A percentile compares a stretch with the other conserved stretches of the same genome.
phyloP scores from a whole-genome alignment of 2,113 vertebrate species.

The Podarcis cretensis region DNA sequence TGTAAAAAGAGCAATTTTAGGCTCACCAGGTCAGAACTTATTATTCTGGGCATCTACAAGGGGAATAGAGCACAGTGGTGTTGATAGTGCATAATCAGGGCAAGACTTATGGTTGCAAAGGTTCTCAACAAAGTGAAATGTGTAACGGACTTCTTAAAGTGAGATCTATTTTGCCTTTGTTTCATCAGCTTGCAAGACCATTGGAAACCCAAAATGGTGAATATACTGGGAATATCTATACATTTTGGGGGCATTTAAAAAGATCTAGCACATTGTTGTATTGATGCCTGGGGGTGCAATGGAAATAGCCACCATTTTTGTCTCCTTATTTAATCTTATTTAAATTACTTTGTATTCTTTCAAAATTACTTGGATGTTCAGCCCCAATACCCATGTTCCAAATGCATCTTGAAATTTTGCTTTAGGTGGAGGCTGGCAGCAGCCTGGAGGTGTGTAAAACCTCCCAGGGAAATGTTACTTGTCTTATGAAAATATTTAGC shows the following conservation, averaged over 20 bases:
- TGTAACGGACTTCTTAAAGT: neutral
- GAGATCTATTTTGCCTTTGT: neutral
- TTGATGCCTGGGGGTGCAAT: neutral
- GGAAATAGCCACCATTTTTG: neutral
- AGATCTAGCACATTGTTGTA: neutral
- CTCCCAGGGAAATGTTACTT: neutral
- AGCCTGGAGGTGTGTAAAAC: neutral
- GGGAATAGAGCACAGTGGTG: neutral
- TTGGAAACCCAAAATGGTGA: neutral
- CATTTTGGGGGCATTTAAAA: neutral
- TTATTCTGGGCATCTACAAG: slow-evolving; percentile 20
- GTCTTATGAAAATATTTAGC: neutral
- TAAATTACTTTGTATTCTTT: neutral
- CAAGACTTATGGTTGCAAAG: neutral
- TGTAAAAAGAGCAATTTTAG: slow-evolving; percentile 34
- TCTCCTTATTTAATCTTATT: neutral
- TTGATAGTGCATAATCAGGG: slow-evolving; percentile 11
- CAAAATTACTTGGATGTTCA: neutral
- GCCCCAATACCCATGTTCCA: neutral
- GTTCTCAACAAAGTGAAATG: neutral
- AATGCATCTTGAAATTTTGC: neutral
- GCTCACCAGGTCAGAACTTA: neutral
- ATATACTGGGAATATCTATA: neutral
- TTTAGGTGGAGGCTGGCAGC: neutral
- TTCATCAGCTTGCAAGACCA: neutral